Conservation (phyloP, 2,888 invertebrate species). For the Odontothrips loti region DNA sequence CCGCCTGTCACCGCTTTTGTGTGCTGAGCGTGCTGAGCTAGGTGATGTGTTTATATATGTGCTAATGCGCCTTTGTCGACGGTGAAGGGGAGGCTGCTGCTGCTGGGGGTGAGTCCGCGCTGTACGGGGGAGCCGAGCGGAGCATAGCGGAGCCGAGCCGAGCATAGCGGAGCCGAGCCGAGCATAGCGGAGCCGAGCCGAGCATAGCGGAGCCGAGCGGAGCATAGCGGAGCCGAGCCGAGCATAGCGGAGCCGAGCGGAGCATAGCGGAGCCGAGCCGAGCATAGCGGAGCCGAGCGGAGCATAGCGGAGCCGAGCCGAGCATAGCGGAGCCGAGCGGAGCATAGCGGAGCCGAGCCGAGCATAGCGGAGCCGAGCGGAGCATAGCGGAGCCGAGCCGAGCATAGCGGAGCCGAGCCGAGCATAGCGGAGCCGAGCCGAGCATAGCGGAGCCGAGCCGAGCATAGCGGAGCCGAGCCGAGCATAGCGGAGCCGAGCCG, state of each 20-base stretch:
- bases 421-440: background rate
- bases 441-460: background rate
- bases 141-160: background rate
- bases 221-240: too few relatives aligned
- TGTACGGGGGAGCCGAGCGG: background rate
- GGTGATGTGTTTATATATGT: constrained; percentile 18
- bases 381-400: too few relatives aligned
- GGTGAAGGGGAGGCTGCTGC: too few relatives aligned
- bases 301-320: too few relatives aligned
- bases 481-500: background rate
- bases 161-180: background rate
- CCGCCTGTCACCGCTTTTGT: background rate
- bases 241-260: background rate
- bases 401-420: background rate
- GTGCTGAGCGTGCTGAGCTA: background rate
- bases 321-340: background rate
- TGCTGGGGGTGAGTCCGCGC: background rate
- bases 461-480: background rate
- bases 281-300: background rate
- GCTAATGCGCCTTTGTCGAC: constrained; percentile 13
- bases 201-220: background rate
- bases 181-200: background rate
- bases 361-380: background rate
- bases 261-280: too few relatives aligned
- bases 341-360: too few relatives aligned